phyloP scores from a whole-genome alignment of 2,797 vertebrate species.

The Austrolebias charrua region DNA sequence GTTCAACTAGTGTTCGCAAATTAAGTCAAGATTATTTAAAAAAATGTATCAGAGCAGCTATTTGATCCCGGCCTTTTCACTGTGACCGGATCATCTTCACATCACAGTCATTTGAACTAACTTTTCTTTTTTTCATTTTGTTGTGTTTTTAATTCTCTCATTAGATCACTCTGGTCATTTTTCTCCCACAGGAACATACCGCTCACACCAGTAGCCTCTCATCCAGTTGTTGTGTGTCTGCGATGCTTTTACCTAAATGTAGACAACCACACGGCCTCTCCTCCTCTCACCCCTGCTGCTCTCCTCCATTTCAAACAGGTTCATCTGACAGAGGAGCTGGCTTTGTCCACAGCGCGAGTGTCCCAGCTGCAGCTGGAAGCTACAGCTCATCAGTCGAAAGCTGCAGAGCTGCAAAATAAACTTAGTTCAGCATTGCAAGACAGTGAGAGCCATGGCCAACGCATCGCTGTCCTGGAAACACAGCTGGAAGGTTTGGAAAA shows the following conservation, averaged over 20 bases:
- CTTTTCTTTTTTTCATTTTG: conserved; percentile 19
- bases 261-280: neutral
- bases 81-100: conserved; percentile 26
- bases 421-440: conserved; percentile 82
- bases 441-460: conserved; percentile 68
- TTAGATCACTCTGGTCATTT: conserved; percentile 25
- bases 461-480: conserved; percentile 74
- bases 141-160: conserved; percentile 4
- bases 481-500: conserved; percentile 82
- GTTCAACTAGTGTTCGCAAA: conserved; percentile 46
- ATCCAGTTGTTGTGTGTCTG: conserved; percentile 29
- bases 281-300: conserved; percentile 9
- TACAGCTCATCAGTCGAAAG: conserved; percentile 86
- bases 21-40: neutral
- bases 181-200: conserved; percentile 53
- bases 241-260: neutral
- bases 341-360: conserved; percentile 82
- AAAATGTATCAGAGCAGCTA: too few relatives aligned
- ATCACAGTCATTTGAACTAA: conserved; percentile 29
- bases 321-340: conserved; percentile 88
- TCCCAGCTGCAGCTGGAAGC: conserved; percentile 90
- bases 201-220: conserved; percentile 33
- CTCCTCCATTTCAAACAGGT: conserved; percentile 70
- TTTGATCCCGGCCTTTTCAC: conserved; percentile 51
- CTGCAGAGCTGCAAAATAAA: conserved; percentile 82